These are phyloP conservation scores for Candoia aspera DNA, from an alignment of 2,113 vertebrate genomes.

Conservation along the genomic window DNA sequence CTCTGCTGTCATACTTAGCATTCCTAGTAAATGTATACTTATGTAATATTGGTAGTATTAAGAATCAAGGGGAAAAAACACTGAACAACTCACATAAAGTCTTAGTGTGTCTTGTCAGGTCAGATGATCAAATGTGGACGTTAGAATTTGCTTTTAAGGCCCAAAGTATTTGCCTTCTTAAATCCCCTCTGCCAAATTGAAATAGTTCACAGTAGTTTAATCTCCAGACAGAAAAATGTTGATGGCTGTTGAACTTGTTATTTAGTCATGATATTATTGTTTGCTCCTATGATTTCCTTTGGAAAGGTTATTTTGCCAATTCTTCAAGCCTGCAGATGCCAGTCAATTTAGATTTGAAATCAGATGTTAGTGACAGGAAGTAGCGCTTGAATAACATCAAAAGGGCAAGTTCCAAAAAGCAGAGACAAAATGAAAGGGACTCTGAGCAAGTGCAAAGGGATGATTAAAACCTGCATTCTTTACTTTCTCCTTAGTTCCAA, in stretches of 20 bases:
- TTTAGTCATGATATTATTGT: conserved; percentile 66
- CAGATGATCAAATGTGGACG: conserved; percentile 34
- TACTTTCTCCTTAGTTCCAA: conserved; percentile 40
- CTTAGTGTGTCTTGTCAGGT: conserved; percentile 53
- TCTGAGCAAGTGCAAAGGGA: conserved; percentile 21
- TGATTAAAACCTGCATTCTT: conserved; percentile 48
- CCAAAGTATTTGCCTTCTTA: conserved; percentile 60
- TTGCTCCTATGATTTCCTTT: conserved; percentile 60
- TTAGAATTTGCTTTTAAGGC: neutral
- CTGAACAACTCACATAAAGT: neutral
- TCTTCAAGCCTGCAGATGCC: conserved; percentile 56
- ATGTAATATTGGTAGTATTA: neutral
- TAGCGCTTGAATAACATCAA: conserved; percentile 57
- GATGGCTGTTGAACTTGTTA: conserved; percentile 66
- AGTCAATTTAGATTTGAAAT: conserved; percentile 66
- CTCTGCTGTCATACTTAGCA: conserved; percentile 64
- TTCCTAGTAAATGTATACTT: conserved; percentile 47
- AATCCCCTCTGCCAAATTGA: conserved; percentile 50
- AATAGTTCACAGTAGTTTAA: conserved; percentile 59
- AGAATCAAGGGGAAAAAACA: neutral
- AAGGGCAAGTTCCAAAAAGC: conserved; percentile 52
- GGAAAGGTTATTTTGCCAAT: conserved; percentile 68
- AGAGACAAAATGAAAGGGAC: neutral
- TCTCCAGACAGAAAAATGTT: conserved; percentile 56
- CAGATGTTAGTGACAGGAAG: conserved; percentile 52